Evolutionary conservation across 1,140 invertebrate genomes (phyloP).

Genomic region (Frieseomelitta varia): DNA sequence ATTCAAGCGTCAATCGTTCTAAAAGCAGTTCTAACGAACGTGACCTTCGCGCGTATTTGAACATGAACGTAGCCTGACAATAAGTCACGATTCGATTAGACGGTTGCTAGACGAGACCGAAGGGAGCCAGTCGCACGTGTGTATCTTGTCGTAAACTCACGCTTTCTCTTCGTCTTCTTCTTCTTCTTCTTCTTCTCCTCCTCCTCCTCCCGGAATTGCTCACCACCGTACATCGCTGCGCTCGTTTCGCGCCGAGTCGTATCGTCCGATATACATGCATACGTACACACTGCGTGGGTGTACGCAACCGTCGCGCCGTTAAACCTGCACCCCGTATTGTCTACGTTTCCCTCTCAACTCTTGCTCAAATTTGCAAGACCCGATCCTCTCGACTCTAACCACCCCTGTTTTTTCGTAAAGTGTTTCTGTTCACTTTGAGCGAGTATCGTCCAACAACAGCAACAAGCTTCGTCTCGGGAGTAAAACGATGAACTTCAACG

Average conservation of each 20-base stretch:
- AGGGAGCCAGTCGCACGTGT: conserved; percentile 46
- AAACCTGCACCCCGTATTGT: conserved; percentile 63
- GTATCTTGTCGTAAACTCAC: conserved; percentile 68
- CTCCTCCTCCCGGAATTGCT: conserved; percentile 47
- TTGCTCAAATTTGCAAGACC: conserved; percentile 51
- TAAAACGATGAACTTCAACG: too few species aligned
- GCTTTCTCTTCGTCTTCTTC: conserved; percentile 60
- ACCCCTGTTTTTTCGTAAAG: background rate
- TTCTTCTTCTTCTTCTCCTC: conserved; percentile 57
- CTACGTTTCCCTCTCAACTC: conserved; percentile 32
- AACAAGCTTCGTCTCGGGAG: too few species aligned
- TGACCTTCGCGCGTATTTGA: conserved; percentile 8
- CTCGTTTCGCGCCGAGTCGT: conserved; percentile 42
- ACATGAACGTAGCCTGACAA: conserved; percentile 36
- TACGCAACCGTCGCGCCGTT: conserved; percentile 32
- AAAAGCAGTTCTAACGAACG: conserved; percentile 36
- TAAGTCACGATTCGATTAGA: conserved; percentile 74
- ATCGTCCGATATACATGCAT: conserved; percentile 38
- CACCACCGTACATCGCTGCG: background rate
- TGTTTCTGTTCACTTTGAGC: too few species aligned
- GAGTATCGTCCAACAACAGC: too few species aligned
- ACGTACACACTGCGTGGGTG: conserved; percentile 58
- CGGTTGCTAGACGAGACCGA: conserved; percentile 43
- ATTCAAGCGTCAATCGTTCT: conserved; percentile 13
- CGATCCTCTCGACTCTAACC: too few species aligned